phyloP scores from a whole-genome alignment of 2,113 vertebrate species.

The rabbit (Oryctolagus cuniculus) region DNA sequence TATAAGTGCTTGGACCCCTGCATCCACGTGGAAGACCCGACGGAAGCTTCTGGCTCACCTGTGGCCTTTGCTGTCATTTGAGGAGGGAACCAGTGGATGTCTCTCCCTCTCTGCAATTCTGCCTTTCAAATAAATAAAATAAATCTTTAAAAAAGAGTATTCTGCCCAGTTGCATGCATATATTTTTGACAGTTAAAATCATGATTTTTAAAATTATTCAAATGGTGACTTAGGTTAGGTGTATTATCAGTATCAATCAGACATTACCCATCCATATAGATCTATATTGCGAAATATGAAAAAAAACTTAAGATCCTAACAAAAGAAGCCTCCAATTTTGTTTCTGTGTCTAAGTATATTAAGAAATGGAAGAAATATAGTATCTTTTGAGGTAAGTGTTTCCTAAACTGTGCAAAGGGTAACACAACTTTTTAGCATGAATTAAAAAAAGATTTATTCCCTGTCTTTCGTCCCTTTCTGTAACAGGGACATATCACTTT shows the following conservation, averaged over 20 bases:
- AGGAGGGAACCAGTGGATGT: too few species aligned
- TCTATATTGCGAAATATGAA: not conserved
- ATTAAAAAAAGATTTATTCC: not conserved
- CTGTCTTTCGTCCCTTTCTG: not conserved
- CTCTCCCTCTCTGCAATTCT: too few species aligned
- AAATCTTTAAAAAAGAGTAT: not conserved
- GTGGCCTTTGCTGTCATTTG: too few species aligned
- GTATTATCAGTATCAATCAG: not conserved
- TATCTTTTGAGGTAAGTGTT: not conserved
- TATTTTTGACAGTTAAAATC: not conserved
- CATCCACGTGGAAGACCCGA: too few species aligned
- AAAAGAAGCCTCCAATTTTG: not conserved
- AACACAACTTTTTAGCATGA: not conserved
- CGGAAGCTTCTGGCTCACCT: too few species aligned
- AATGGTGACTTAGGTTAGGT: not conserved
- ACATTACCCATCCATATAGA: not conserved
- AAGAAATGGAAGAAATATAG: not conserved
- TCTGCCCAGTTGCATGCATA: not conserved
- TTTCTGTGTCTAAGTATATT: not conserved
- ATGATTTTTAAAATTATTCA: constrained; percentile 26
- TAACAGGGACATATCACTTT: not conserved
- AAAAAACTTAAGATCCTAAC: not conserved
- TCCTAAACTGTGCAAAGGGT: not conserved
- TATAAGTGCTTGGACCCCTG: too few species aligned
- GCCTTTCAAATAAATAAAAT: too few species aligned